Evolutionary conservation across 2,888 invertebrate genomes (phyloP), one percentile per base, ranked within the genome.

Genomic region (Hypercompe scribonia): DNA sequence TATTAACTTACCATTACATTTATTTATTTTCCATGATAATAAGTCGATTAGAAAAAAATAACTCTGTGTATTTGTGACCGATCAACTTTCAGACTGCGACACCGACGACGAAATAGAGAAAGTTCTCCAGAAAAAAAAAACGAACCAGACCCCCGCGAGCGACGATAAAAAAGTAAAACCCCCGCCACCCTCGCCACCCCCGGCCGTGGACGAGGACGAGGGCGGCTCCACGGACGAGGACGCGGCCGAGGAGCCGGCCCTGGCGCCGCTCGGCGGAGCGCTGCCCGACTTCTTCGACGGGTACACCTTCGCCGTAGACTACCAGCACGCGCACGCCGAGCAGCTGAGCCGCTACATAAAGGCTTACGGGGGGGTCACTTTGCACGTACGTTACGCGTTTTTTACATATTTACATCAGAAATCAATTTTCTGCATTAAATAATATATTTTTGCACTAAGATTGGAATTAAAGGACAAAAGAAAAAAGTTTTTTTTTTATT

Each of bases 31-130:
- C n/a, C n/a, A n/a, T n/a, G n/a, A n/a, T n/a, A n/a, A n/a, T n/a
- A n/a, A n/a, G n/a, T n/a, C n/a, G n/a, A n/a, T n/a, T n/a, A n/a
- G n/a, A n/a, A n/a, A n/a, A n/a, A n/a, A n/a, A n/a, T n/a, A n/a
- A n/a, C n/a, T n/a, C n/a, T n/a, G n/a, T n/a, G n/a, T n/a, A n/a
- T n/a, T n/a, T n/a, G n/a, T n/a, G n/a, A 31, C 3, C 50, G 33
- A n/a, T 1, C 15, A 24, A 39, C 33, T 79, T 74, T 0, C 81
- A 89, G 90, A 88, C 76, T 88, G 92, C 36, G 96, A 97, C 87
- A 97, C 97, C 0, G 97, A 97, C 81, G 97, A 97, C 79, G 96
- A 97, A 87, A 96, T 97, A 68, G 95, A 96, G 82, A 93, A 90
- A 90, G 96, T 93, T 2, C 72, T 92, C 3, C 87, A 85, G 68